Evolutionary conservation across 1,140 invertebrate genomes (phyloP).

Genomic region (Pseudomyrmex cubaensis): DNA sequence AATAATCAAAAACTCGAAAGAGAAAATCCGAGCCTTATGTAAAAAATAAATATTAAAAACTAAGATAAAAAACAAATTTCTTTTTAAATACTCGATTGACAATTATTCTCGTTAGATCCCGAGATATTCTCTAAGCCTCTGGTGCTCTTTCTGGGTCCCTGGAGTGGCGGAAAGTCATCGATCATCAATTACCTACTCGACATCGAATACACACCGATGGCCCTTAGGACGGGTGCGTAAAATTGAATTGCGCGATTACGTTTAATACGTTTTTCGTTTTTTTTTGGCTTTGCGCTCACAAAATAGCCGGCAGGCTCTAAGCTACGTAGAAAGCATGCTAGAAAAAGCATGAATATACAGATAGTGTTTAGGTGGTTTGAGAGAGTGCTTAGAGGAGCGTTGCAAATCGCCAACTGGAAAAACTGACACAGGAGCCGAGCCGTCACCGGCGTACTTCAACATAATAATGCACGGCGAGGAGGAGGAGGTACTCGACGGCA

Average conservation of each 20-base stretch:
- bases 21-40: too few relatives aligned
- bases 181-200: conserved; percentile 97
- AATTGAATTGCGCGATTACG: too few relatives aligned
- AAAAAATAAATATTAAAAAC: too few relatives aligned
- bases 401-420: conserved; percentile 75
- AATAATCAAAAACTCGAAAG: too few relatives aligned
- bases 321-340: conserved; percentile 64
- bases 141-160: conserved; percentile 97
- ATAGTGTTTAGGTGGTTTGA: conserved; percentile 76
- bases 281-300: conserved; percentile 49
- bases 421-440: conserved; percentile 92
- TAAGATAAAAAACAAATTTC: too few relatives aligned
- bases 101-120: conserved; percentile 87
- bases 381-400: conserved; percentile 73
- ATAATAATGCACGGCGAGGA: conserved; percentile 95
- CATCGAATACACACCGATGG: conserved; percentile 92
- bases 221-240: conserved; percentile 93
- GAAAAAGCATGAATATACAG: conserved; percentile 68
- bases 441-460: conserved; percentile 97
- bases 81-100: background rate
- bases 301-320: conserved; percentile 14
- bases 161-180: conserved; percentile 97
- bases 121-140: conserved; percentile 98
- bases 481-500: conserved; percentile 94
- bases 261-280: conserved; percentile 34